Percentiles rank a stretch among this genome's conserved stretches.
phyloP scores from a whole-genome alignment of 1,140 invertebrate genomes.

The Drosophila willistoni region DNA sequence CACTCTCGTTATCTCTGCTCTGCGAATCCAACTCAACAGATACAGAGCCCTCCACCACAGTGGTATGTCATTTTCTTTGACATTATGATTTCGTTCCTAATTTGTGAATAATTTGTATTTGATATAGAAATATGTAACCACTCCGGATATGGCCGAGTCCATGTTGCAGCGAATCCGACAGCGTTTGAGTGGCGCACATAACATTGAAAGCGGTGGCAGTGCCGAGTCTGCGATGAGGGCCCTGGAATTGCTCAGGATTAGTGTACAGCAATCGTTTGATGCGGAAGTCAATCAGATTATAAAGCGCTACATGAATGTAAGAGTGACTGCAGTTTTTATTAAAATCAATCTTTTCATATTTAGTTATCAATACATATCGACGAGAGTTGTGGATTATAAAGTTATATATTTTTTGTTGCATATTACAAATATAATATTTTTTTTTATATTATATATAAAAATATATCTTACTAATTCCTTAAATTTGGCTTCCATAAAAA shows the following conservation, averaged over 20 bases:
- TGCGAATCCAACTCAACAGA: conserved; percentile 38
- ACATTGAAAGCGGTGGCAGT: conserved; percentile 58
- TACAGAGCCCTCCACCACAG: conserved; percentile 32
- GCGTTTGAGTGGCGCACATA: conserved; percentile 59
- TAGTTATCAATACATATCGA: too few species aligned
- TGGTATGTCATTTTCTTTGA: conserved; percentile 32
- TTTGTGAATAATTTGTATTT: neutral
- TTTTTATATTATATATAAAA: too few species aligned
- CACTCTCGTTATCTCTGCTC: conserved; percentile 31
- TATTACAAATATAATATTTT: too few species aligned
- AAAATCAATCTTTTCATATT: neutral
- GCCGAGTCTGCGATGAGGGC: conserved; percentile 85
- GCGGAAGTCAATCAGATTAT: conserved; percentile 86
- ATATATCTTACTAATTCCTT: too few species aligned
- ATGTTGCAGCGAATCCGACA: conserved; percentile 72
- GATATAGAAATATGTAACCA: conserved; percentile 75
- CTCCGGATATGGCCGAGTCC: conserved; percentile 74
- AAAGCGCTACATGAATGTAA: conserved; percentile 86
- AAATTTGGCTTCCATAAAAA: too few species aligned
- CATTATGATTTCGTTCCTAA: neutral
- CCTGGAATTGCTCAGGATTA: conserved; percentile 86
- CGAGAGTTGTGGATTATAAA: too few species aligned
- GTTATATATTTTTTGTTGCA: neutral
- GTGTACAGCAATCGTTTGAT: conserved; percentile 86
- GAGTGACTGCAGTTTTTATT: neutral